Base-by-base conservation (phyloP, 2,113 vertebrate genomes). In the Dipodomys ordii region DNA sequence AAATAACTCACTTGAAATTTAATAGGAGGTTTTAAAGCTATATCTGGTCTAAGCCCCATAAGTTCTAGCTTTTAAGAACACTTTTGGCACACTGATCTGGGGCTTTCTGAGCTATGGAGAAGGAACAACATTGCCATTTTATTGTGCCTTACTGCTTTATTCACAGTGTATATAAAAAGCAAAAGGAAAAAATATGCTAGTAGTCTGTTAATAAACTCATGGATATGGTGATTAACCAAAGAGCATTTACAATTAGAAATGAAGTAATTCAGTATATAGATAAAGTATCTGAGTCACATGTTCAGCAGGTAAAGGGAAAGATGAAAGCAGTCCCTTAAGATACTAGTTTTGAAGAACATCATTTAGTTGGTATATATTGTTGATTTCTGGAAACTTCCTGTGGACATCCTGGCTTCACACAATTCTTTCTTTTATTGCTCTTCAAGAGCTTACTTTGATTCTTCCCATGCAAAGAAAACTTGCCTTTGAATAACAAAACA, bases 1-100 rank as follows among this genome's bases (percentile, higher is more conserved):
- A 93, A 96, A 95, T 96, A 97, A 97, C 94, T 95, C 95, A 94
- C 91, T 96, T 97, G 97, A 98, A 97, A 98, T 97, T 97, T 97
- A 98, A 97, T 94, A 97, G 96, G 96, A 95, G 90, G 96, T 92
- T 97, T 95, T 97, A 97, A 97, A 96, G 81, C 90, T 93, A 96
- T 91, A 95, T 97, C 96, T 97, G 96, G 97, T 97, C 95, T 93
- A 97, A 98, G 90, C 88, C 82, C 76, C 93, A 49, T 68, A 88
- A 96, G 91, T 96, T 97, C 60, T 88, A 96, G 77, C 78, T 95
- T 94, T 93, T 94, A 91, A 96, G 94, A 96, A 96, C 85, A 57
- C 76, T 68, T 16, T 77, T 93, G 84, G 92, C 77, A 91, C 72
- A 62, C 83, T 83, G 87, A 80, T 79, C 64, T 39, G 39, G 62